A percentile compares a stretch with the other conserved stretches of the same genome.
These are phyloP conservation scores for Sinocyclocheilus rhinocerous DNA, from an alignment of 2,113 vertebrate genomes.

Conservation along the genomic window DNA sequence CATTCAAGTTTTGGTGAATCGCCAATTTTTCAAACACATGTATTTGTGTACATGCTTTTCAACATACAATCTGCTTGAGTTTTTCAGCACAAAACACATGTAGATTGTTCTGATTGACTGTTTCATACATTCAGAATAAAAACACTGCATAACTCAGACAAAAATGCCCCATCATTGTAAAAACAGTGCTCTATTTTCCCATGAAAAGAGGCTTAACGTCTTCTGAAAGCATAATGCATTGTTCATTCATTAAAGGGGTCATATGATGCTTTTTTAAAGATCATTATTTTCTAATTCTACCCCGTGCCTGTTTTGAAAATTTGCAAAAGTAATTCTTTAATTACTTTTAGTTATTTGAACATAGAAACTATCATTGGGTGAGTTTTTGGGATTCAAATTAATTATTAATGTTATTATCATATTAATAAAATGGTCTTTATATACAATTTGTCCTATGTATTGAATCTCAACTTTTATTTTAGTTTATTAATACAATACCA, in stretches of 20 bases:
- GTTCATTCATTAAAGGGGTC: background rate
- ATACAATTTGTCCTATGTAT: background rate
- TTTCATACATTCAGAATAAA: background rate
- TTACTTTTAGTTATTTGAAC: background rate
- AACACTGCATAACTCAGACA: background rate
- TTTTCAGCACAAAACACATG: background rate
- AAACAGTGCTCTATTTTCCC: background rate
- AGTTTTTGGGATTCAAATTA: background rate
- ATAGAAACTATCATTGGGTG: background rate
- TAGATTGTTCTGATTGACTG: background rate
- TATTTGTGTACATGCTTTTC: background rate
- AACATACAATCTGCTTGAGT: background rate
- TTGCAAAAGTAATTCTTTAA: background rate
- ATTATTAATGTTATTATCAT: background rate
- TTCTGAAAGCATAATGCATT: background rate
- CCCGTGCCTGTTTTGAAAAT: background rate
- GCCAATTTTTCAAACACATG: too few relatives aligned
- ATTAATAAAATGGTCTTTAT: background rate
- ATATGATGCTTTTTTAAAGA: too few relatives aligned
- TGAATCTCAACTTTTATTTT: background rate
- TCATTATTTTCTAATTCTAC: background rate
- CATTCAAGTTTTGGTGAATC: background rate
- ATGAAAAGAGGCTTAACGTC: background rate
- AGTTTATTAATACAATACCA: background rate
- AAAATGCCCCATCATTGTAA: background rate